phyloP scores from a whole-genome alignment of 2,113 vertebrate species.

The Cephalopterus ornatus region DNA sequence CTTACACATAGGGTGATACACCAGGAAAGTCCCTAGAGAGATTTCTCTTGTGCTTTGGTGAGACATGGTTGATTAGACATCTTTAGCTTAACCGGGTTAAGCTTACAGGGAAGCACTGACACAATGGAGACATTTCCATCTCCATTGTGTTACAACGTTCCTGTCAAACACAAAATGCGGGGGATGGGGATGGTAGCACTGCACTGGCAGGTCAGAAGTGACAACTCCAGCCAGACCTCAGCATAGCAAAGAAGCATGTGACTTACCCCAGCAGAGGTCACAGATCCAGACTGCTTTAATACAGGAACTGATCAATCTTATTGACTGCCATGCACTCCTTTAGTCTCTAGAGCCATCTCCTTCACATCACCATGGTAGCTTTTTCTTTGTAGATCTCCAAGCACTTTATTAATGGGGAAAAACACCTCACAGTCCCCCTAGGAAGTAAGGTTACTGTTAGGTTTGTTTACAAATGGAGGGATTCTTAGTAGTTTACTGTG shows the following conservation, averaged over 20 bases:
- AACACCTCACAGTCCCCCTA: neutral
- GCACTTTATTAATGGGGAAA: neutral
- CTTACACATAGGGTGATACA: rapidly evolving
- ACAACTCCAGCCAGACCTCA: neutral
- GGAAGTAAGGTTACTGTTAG: neutral
- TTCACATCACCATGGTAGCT: neutral
- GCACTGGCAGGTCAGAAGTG: neutral
- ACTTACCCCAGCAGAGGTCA: neutral
- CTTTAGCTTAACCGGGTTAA: neutral
- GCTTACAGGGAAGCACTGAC: neutral
- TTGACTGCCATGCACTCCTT: neutral
- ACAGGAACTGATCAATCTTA: neutral
- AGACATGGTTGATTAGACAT: neutral
- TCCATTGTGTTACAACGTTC: neutral
- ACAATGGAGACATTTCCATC: rapidly evolving
- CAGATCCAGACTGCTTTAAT: neutral
- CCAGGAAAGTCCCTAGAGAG: neutral
- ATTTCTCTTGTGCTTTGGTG: neutral
- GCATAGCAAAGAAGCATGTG: neutral
- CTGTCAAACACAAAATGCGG: neutral
- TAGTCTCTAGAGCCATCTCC: neutral
- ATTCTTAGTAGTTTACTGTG: neutral
- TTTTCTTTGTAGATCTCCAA: neutral
- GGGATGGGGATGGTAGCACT: neutral
- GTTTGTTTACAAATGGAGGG: neutral